Conservation (phyloP, 2,113 vertebrate genomes). For the Centropus unirufus region DNA sequence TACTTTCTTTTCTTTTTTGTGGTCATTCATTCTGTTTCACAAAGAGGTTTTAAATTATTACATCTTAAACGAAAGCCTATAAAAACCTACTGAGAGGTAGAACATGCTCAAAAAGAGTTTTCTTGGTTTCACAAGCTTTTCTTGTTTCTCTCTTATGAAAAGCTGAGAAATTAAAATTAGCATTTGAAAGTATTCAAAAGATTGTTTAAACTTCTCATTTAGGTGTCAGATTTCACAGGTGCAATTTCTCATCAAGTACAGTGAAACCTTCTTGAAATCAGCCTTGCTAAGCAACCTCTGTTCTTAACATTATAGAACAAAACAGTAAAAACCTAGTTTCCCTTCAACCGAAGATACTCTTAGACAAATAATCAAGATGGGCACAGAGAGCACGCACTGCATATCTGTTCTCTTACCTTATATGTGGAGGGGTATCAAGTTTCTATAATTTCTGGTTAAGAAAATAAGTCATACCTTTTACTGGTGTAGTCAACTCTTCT, state of each 20-base stretch:
- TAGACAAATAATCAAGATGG: neutral
- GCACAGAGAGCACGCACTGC: rapidly evolving
- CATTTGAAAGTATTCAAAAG: slow-evolving; percentile 83
- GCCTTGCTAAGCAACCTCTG: slow-evolving; percentile 12
- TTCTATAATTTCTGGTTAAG: neutral
- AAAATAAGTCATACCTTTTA: neutral
- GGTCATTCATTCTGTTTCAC: slow-evolving; percentile 76
- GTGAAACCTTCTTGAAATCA: slow-evolving; percentile 44
- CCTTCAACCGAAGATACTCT: neutral
- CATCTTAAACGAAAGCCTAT: slow-evolving; percentile 75
- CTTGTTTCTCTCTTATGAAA: slow-evolving; percentile 83
- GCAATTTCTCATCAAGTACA: slow-evolving; percentile 63
- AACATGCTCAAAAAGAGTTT: slow-evolving; percentile 75
- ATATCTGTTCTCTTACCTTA: neutral
- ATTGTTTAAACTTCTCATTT: slow-evolving; percentile 66
- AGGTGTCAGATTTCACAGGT: slow-evolving; percentile 72
- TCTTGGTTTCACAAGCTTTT: slow-evolving; percentile 85
- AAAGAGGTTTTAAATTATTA: slow-evolving; percentile 67
- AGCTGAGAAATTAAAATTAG: slow-evolving; percentile 82
- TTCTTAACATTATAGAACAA: neutral
- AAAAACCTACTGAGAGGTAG: slow-evolving; percentile 78
- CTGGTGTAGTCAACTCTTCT: neutral
- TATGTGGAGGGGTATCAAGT: neutral
- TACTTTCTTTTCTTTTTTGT: slow-evolving; percentile 84
- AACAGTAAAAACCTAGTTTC: slow-evolving; percentile 1